Conservation (phyloP, 2,113 vertebrate species). For the Syrmaticus mikado region DNA sequence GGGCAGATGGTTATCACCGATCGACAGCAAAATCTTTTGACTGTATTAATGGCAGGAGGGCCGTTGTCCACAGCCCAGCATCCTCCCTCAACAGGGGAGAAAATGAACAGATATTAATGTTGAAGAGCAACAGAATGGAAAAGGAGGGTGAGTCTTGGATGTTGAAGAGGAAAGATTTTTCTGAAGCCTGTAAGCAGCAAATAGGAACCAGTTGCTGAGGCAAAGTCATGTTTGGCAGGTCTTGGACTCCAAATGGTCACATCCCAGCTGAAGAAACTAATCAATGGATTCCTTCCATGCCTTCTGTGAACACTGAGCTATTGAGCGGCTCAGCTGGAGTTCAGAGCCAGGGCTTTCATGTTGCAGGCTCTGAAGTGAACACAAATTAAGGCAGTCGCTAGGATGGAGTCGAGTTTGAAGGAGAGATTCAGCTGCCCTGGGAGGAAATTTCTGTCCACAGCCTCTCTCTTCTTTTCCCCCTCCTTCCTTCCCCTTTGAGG, state of each 20-base stretch:
- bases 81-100: background rate
- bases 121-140: slow-evolving; percentile 23
- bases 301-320: slow-evolving; percentile 67
- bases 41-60: background rate
- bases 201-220: slow-evolving; percentile 65
- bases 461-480: background rate
- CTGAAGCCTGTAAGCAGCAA: slow-evolving; percentile 48
- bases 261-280: slow-evolving; percentile 68
- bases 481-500: background rate
- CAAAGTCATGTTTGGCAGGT: slow-evolving; percentile 60
- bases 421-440: background rate
- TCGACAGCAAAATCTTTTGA: background rate
- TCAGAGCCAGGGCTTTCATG: slow-evolving; percentile 64
- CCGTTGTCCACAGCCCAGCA: background rate
- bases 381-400: slow-evolving; percentile 39
- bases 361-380: slow-evolving; percentile 64
- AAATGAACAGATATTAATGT: background rate
- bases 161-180: slow-evolving; percentile 55
- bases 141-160: slow-evolving; percentile 56
- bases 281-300: slow-evolving; percentile 67
- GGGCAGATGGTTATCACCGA: slow-evolving; percentile 56
- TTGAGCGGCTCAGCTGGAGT: slow-evolving; percentile 60
- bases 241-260: slow-evolving; percentile 47
- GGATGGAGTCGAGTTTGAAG: background rate
- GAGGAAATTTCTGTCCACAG: background rate